Evolutionary conservation across 2,888 invertebrate genomes (phyloP).

Genomic region (Rhimphoctona megacephalus): DNA sequence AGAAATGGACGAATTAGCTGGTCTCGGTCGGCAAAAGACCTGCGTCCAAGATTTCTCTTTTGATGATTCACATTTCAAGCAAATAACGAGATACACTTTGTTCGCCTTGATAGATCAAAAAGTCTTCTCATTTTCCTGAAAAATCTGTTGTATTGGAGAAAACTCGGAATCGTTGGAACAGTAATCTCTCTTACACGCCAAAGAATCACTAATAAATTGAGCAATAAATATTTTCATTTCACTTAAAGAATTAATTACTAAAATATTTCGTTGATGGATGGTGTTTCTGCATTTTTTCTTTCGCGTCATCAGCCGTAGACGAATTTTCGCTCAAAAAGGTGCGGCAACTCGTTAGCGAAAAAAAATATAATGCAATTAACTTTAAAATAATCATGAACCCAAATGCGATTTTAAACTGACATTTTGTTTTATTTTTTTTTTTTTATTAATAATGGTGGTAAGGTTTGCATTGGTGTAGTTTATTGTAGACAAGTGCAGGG

Average conservation of each 20-base stretch:
- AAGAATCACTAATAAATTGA: background rate
- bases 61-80: background rate
- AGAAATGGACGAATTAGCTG: background rate
- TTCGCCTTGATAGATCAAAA: background rate
- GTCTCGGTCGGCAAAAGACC: background rate
- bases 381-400: no score
- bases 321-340: no score
- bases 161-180: background rate
- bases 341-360: no score
- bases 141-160: background rate
- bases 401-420: background rate
- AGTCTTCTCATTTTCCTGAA: background rate
- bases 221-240: background rate
- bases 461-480: background rate
- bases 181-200: background rate
- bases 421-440: background rate
- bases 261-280: no score
- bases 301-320: no score
- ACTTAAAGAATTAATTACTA: no score
- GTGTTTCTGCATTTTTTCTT: no score
- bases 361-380: no score
- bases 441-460: background rate
- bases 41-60: no score
- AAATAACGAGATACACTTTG: background rate
- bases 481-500: slow-evolving; percentile 54